Conservation (phyloP, 1,140 invertebrate species). For the Ctenoplectra terminalis region DNA sequence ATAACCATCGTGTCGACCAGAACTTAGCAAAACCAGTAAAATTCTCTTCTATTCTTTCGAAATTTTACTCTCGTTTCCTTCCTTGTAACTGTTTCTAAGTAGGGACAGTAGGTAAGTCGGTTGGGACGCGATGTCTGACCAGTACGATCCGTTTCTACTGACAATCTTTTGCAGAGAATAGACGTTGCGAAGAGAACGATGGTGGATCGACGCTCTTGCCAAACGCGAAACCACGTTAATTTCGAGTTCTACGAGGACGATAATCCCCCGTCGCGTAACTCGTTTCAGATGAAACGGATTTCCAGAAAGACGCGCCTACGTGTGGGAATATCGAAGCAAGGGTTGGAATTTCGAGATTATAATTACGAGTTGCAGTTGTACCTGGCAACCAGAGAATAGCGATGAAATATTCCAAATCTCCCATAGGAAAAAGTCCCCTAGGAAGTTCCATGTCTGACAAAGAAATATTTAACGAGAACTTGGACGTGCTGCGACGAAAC, state of each 20-base stretch:
- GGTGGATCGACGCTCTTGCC: background rate
- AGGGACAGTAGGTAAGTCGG: too few relatives aligned
- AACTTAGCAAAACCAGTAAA: background rate
- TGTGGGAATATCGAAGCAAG: background rate
- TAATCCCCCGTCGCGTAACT: too few relatives aligned
- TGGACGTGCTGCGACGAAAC: slow-evolving; percentile 39
- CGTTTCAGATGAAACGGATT: background rate
- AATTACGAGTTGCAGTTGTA: slow-evolving; percentile 49
- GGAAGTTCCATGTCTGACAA: slow-evolving; percentile 48
- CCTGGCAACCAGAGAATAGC: slow-evolving; percentile 24
- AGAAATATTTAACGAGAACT: slow-evolving; percentile 59
- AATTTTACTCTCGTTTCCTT: slow-evolving; percentile 1
- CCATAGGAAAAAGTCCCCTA: slow-evolving; percentile 51
- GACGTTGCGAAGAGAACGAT: too few relatives aligned
- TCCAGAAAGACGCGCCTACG: background rate
- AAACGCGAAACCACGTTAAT: too few relatives aligned
- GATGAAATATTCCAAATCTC: slow-evolving; percentile 58
- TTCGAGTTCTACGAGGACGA: too few relatives aligned
- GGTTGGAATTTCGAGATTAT: slow-evolving; percentile 35
- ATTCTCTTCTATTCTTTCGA: background rate
- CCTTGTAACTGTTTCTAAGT: too few relatives aligned
- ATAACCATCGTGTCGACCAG: background rate
- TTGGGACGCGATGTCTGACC: too few relatives aligned
- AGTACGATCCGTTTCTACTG: too few relatives aligned
- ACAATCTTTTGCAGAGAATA: too few relatives aligned